Evolutionary conservation across 2,888 invertebrate species (phyloP), one percentile per base, ranked within the genome.

Genomic region (Thumatha senex): DNA sequence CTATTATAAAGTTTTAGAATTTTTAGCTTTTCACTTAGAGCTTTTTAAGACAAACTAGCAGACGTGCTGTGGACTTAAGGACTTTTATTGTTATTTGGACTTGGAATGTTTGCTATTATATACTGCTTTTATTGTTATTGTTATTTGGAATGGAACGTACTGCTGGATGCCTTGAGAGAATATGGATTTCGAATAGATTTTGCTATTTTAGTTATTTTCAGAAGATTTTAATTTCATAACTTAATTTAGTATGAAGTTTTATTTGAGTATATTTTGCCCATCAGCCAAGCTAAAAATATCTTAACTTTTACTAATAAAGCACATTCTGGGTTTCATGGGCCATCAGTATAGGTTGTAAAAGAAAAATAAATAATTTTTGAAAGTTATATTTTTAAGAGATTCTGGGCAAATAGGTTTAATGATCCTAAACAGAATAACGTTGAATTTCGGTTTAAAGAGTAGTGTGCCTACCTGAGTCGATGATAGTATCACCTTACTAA

Each of bases 61-160:
- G 61, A 47, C 57, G n/a, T n/a, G 54, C 36, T 56, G 58, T 61
- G 56, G 64, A 68, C 70, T 74, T 74, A 64, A 67, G 59, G 56
- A 71, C 64, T 75, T 71, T 72, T 69, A 74, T 74, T 74, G 67
- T 72, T 78, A 70, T 73, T 77, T 74, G 69, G 54, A 62, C 64
- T 65, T 57, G 58, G 56, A 67, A 70, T 69, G 63, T 72, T 72
- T 69, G 59, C 64, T 44, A 47, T 63, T 48, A 62, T 47, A 54
- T 63, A 51, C 65, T 62, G 54, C 63, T 54, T 71, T 72, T 69
- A 74, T 74, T 74, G 67, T 72, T 78, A 70, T 73, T 77, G 74
- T 68, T 52, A 62, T 63, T 65, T 57, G 58, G 56, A 67, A 70
- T 69, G 63, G 71, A 72, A 62, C 48, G 53, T 63, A 51, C 65